These are phyloP conservation scores for Malacoraja senta DNA, from an alignment of 2,797 vertebrate species.

Conservation along the genomic window DNA sequence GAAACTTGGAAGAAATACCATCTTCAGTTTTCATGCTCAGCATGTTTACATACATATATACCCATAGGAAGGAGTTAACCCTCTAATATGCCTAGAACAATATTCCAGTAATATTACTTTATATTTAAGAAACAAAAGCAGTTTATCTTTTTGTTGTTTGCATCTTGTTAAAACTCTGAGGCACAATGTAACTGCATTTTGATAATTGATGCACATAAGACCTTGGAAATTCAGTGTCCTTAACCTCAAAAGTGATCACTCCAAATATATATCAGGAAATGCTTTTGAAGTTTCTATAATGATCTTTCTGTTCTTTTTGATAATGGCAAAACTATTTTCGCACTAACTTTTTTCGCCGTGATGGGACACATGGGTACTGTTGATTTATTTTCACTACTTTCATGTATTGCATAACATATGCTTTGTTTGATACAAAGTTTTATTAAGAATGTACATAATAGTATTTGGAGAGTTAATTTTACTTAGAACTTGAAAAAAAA, in stretches of 20 bases:
- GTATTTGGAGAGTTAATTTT: background rate
- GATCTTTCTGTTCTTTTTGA: background rate
- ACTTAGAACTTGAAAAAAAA: constrained; percentile 10
- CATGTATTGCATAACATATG: background rate
- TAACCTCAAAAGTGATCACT: background rate
- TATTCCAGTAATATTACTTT: no score
- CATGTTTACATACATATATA: background rate
- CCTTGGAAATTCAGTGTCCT: background rate
- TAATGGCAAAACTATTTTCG: background rate
- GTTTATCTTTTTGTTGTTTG: background rate
- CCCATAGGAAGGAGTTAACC: background rate
- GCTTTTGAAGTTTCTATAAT: background rate
- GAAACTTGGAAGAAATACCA: background rate
- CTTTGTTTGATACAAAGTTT: constrained; percentile 17
- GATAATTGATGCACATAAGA: background rate
- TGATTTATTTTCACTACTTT: constrained; percentile 32
- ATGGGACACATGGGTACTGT: constrained; percentile 34
- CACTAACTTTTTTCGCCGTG: background rate
- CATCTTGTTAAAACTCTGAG: background rate
- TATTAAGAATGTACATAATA: background rate
- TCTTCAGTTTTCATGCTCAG: background rate
- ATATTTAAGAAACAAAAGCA: background rate
- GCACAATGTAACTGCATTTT: background rate
- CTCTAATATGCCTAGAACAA: background rate
- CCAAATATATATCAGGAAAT: background rate